Evolutionary conservation across 2,797 vertebrate genomes (phyloP).

Genomic region (Dicrostonyx torquatus): DNA sequence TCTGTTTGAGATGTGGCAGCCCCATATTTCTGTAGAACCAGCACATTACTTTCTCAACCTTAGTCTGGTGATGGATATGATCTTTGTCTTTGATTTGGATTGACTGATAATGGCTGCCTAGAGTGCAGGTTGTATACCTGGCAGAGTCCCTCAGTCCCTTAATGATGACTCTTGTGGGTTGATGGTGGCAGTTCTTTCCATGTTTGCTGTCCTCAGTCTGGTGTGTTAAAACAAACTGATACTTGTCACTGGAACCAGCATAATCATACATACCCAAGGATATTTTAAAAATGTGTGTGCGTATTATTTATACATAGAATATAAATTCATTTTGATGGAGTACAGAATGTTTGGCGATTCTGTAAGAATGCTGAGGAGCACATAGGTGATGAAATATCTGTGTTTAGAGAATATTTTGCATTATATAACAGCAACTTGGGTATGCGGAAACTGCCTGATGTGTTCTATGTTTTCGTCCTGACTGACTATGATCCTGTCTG

Average conservation of each 20-base stretch:
- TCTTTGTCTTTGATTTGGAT: not conserved
- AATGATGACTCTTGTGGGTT: not conserved
- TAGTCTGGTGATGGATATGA: not conserved
- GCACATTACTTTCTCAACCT: not conserved
- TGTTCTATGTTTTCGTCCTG: not conserved
- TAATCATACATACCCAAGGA: not conserved
- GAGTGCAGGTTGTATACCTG: no score
- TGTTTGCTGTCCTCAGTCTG: not conserved
- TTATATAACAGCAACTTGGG: slow-evolving; percentile 52
- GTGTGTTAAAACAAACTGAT: not conserved
- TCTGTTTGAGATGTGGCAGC: not conserved
- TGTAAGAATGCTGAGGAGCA: slow-evolving; percentile 35
- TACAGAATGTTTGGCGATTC: slow-evolving; percentile 51
- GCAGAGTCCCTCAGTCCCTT: not conserved
- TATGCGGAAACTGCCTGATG: slow-evolving; percentile 21
- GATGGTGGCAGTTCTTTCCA: not conserved
- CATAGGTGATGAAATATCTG: slow-evolving; percentile 52
- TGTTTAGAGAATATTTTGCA: slow-evolving; percentile 56
- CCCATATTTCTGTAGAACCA: not conserved
- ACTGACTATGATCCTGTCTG: slow-evolving; percentile 5
- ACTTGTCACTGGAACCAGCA: not conserved
- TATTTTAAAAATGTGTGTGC: no score
- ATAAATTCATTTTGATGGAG: slow-evolving; percentile 43
- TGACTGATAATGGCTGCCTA: not conserved
- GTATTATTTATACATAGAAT: not conserved